A percentile compares a stretch with the other conserved stretches of the same genome.
These are phyloP conservation scores for Sarcophaga variegata DNA, from an alignment of 2,888 invertebrate species.

Conservation along the genomic window DNA sequence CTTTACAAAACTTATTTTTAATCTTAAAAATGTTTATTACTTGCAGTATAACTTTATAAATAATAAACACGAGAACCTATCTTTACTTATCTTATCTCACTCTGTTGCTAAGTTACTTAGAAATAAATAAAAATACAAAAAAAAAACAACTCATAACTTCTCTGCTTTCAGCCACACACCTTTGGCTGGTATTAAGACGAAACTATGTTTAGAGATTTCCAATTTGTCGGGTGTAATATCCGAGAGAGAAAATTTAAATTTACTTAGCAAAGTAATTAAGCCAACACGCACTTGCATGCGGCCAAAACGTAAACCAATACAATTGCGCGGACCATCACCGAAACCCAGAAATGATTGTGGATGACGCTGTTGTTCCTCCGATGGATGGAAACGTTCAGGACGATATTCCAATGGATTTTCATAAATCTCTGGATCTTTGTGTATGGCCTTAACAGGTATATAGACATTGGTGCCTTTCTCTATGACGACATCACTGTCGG, in stretches of 20 bases:
- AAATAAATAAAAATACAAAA: not conserved
- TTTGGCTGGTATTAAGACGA: conserved; percentile 65
- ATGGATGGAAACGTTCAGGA: conserved; percentile 81
- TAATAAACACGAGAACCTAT: not conserved
- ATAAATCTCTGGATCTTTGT: conserved; percentile 81
- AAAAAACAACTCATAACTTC: conserved; percentile 44
- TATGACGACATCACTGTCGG: conserved; percentile 74
- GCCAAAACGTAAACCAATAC: conserved; percentile 78
- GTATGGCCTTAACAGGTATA: conserved; percentile 80
- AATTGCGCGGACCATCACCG: conserved; percentile 78
- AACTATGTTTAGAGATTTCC: conserved; percentile 59
- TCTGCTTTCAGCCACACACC: conserved; percentile 72
- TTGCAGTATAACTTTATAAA: not conserved
- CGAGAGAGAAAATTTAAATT: conserved; percentile 71
- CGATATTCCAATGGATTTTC: conserved; percentile 81
- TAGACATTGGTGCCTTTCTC: conserved; percentile 77
- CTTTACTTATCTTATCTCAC: not conserved
- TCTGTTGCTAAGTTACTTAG: not conserved
- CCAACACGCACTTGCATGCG: conserved; percentile 77
- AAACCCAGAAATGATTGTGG: conserved; percentile 80
- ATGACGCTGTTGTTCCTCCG: conserved; percentile 74
- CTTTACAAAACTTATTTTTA: not conserved
- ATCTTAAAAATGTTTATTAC: not conserved
- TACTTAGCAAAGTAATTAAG: conserved; percentile 73
- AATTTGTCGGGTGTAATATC: conserved; percentile 69